Base-by-base conservation (phyloP, 2,113 vertebrate genomes). In the Oryzias curvinotus region DNA sequence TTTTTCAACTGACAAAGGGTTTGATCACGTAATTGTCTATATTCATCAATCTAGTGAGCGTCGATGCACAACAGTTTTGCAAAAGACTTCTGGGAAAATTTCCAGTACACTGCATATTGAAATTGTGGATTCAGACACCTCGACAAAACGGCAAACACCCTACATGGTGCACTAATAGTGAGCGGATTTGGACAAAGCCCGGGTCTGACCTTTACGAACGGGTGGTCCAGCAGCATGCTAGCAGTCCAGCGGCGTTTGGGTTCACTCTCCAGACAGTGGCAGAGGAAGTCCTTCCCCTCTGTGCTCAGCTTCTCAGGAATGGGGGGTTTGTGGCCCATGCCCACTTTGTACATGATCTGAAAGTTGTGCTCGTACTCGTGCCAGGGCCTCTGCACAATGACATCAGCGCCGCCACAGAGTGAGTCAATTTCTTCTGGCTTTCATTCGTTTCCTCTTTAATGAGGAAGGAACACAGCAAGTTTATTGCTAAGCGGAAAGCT, bases 311-410 rank as follows among this genome's bases (percentile, higher is more conserved):
- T 94, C 79, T 99, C 97, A 0, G 97, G 97, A 81, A 98, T 93
- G 1, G 97, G 96, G 0, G 97, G 97, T 79, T 98, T 99, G 71
- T 99, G 96, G 51, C 97, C 97, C 97, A 99, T 99, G 10, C 97
- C 97, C 74, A 99, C 97, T 90, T 93, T 96, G 84, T 99, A 99
- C 97, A 99, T 99, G 62, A 99, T 99, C 91, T 99, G 97, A 82
- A 98, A 99, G 91, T 99, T 99, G 92, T 99, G 97, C 77, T 99
- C 97, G 1, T 97, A 99, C 75, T 99, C 97, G 7, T 98, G 97
- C 97, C 97, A 99, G 1, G 97, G 97, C 73, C 97, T 93, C 97
- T 99, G 86, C 57, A 82, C 73, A 19, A 70, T 61, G 47, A 58
- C 7, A 71, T 30, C 23, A 65, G 58, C 1, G 0, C 21, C 1